Evolutionary conservation across 2,888 invertebrate genomes (phyloP).

Genomic region (Incurvaria masculella): DNA sequence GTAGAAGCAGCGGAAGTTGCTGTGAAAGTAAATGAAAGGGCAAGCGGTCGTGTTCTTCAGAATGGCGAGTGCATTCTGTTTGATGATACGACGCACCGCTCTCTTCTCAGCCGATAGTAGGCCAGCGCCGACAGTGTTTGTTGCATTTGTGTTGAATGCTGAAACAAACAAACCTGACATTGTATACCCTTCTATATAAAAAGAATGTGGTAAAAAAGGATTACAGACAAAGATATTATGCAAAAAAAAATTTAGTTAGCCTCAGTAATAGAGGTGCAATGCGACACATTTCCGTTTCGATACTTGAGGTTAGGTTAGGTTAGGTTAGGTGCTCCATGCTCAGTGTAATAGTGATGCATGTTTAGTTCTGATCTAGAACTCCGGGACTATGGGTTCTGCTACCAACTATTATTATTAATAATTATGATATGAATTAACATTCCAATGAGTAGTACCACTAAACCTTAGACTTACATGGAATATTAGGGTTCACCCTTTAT

Average conservation of each 20-base stretch:
- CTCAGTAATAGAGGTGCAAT: no score
- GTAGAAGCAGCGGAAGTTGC: slow-evolving; percentile 48
- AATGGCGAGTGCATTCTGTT: slow-evolving; percentile 18
- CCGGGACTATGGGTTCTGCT: no score
- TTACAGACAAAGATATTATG: neutral
- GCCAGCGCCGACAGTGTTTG: slow-evolving; percentile 35
- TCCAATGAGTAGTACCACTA: no score
- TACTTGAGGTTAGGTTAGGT: no score
- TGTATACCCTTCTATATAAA: slow-evolving; percentile 21
- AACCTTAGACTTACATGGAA: no score
- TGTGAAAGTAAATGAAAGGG: slow-evolving; percentile 40
- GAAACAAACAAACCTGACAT: neutral
- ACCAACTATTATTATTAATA: no score
- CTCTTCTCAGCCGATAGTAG: slow-evolving; percentile 32
- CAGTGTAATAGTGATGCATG: no score
- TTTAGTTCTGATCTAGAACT: no score
- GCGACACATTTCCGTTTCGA: no score
- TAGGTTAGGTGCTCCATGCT: no score
- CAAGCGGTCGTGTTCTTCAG: slow-evolving; percentile 38
- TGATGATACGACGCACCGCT: slow-evolving; percentile 4
- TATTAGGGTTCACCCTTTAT: no score
- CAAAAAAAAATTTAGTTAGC: neutral
- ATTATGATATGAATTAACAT: no score
- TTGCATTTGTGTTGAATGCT: slow-evolving; percentile 9
- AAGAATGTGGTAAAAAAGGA: slow-evolving; percentile 2